Conservation (phyloP, 2,797 vertebrate species). For the Sebastes matsubarae region DNA sequence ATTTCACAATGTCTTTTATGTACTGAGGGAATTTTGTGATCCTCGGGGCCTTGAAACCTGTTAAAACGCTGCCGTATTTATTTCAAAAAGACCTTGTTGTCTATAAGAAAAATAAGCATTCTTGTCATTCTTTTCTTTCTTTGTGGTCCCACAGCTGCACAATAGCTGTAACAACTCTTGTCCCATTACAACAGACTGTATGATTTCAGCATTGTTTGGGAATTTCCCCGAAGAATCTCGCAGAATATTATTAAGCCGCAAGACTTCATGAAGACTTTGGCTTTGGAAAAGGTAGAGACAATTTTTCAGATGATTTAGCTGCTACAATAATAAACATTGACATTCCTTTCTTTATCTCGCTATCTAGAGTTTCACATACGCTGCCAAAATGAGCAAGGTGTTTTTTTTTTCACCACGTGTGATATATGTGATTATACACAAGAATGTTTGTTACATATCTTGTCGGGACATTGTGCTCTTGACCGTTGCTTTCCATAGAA, state of each 20-base stretch:
- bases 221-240: slow-evolving; percentile 76
- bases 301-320: slow-evolving; percentile 76
- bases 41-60: not conserved
- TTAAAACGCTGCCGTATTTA: slow-evolving; percentile 1
- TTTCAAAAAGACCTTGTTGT: slow-evolving; percentile 35
- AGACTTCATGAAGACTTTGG: slow-evolving; percentile 60
- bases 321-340: slow-evolving; percentile 80
- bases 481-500: not conserved
- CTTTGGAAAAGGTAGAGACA: slow-evolving; percentile 66
- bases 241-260: slow-evolving; percentile 68
- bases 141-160: slow-evolving; percentile 55
- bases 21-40: not conserved
- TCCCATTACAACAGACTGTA: slow-evolving; percentile 48
- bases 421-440: slow-evolving; percentile 52
- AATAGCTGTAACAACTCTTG: slow-evolving; percentile 48
- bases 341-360: slow-evolving; percentile 79
- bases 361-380: slow-evolving; percentile 55
- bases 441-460: slow-evolving; percentile 26
- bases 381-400: slow-evolving; percentile 65
- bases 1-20: not conserved
- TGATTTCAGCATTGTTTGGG: slow-evolving; percentile 73
- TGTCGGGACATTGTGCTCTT: slow-evolving; percentile 4
- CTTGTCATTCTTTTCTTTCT: slow-evolving; percentile 41
- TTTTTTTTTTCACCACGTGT: slow-evolving; percentile 28
- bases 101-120: slow-evolving; percentile 46